Evolutionary conservation across 1,140 invertebrate genomes (phyloP), one percentile per base, ranked within the genome.

Genomic region (Diploscapter pachys): DNA sequence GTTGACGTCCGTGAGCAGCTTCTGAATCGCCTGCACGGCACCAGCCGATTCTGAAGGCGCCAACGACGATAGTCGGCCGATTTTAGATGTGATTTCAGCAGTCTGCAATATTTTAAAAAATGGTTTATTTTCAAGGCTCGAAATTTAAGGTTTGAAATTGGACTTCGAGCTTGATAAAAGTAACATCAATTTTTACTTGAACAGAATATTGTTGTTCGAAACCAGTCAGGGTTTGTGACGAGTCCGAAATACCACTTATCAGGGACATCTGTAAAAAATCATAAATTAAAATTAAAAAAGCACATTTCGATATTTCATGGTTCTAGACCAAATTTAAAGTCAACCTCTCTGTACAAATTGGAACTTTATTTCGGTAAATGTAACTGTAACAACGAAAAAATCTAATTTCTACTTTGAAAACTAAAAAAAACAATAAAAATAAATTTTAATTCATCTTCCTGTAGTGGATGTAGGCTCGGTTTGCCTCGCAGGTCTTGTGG

Each of bases 381-480:
- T 31, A 31, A 31, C 31, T 31, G 31, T 31, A 31, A 31, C 31
- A 31, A 31, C 1, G 31, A 31, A 31, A 31, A 31, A 31, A 31
- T 31, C 31, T 31, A 31, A 31, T 31, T 31, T 31, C 31, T 31
- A 31, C 0, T 31, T 31, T 31, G 31, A 31, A 52, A 5, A 2
- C 70, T 6, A 70, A 75, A 62, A 56, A 73, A 54, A 62, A 8
- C 51, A 6, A 65, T 51, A 73, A 76, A 54, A 73, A 56, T 51
- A 49, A 77, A 57, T 52, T 57, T 31, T 31, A 54, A 56, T 73
- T 79, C 73, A 80, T 63, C 84, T 85, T 75, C 31, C 86, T 75
- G 72, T 85, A 88, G 80, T 88, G 87, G 13, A 87, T 82, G 79
- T 86, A 88, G 13, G 87, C 88, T 73, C 86, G 77, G 79, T 88